Base-by-base conservation (phyloP, 2,797 vertebrate genomes). In the Hydrolagus colliei region DNA sequence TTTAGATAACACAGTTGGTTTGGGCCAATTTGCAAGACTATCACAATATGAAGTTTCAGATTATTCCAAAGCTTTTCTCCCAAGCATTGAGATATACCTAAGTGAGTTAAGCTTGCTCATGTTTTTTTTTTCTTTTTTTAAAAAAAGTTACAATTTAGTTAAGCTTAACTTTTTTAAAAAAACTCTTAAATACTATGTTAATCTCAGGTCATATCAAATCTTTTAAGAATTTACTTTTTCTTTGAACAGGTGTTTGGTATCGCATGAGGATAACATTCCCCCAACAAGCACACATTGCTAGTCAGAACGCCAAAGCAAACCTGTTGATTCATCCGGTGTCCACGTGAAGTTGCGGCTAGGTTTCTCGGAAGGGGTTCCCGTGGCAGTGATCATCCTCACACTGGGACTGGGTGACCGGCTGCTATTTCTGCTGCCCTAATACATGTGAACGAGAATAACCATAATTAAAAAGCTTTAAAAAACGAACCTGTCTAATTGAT, bases 361-460 rank as follows among this genome's bases (percentile, higher is more conserved):
- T 67, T 95, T 95, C 93, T 97, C 97, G 89, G 94, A 93, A 87
- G 93, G 93, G 93, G 93, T 93, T 93, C 94, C 94, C 90, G 98
- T 96, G 86, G 96, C 92, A 72, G 95, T 96, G 93, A 98, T 96
- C 96, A 97, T 97, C 94, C 96, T 97, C 89, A 98, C 91, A 88
- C 97, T 97, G 85, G 98, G 98, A 91, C 98, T 99, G 88, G 97
- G 98, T 82, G 97, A 97, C 86, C 97, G 95, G 93, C 98, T 99
- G 93, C 95, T 98, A 93, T 92, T 97, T 91, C 95, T 93, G 89
- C 97, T 97, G 86, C 96, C 95, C 97, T 98, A 90, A 10, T 52
- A 63, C 32, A 14, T 9, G 32, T 41, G 79, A 84, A 82, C 9
- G 20, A n/a, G 9, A 68, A 4, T 32, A 16, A 9, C 67, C 22